A percentile compares a stretch with the other conserved stretches of the same genome.
phyloP scores from a whole-genome alignment of 2,888 invertebrate species.

The Parnassius orleans region DNA sequence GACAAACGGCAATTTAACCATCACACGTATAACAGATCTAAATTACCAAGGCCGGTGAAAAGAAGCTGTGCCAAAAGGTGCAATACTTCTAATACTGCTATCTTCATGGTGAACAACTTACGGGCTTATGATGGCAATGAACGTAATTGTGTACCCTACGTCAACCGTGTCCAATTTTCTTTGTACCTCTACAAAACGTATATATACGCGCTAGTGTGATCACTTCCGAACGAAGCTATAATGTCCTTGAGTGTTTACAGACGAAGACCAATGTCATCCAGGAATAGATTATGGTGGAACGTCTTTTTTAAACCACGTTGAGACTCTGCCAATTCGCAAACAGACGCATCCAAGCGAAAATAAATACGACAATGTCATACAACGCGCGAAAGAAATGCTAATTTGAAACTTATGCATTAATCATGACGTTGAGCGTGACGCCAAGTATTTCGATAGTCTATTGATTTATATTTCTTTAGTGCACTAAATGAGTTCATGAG shows the following conservation, averaged over 20 bases:
- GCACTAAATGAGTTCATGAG: background rate
- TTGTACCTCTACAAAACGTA: background rate
- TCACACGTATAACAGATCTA: no score
- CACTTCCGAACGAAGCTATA: slow-evolving; percentile 1
- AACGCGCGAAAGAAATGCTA: slow-evolving; percentile 29
- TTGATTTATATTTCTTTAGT: slow-evolving; percentile 7
- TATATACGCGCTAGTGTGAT: background rate
- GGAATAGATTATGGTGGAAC: slow-evolving; percentile 57
- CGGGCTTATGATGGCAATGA: no score
- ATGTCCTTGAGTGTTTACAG: slow-evolving; percentile 47
- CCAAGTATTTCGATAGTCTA: slow-evolving; percentile 9
- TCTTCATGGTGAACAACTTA: no score
- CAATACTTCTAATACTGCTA: no score
- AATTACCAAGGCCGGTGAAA: no score
- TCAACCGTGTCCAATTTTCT: background rate
- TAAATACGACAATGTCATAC: slow-evolving; percentile 51
- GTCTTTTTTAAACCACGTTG: slow-evolving; percentile 58
- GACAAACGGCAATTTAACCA: no score
- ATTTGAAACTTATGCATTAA: slow-evolving; percentile 22
- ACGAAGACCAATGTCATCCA: slow-evolving; percentile 71
- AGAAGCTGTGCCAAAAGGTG: no score
- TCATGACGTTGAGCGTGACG: slow-evolving; percentile 16
- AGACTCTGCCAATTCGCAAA: slow-evolving; percentile 58
- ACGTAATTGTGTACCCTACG: no score
- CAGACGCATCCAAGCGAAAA: slow-evolving; percentile 53